Evolutionary conservation across 2,888 invertebrate genomes (phyloP).

Genomic region (Exocentrus adspersus): DNA sequence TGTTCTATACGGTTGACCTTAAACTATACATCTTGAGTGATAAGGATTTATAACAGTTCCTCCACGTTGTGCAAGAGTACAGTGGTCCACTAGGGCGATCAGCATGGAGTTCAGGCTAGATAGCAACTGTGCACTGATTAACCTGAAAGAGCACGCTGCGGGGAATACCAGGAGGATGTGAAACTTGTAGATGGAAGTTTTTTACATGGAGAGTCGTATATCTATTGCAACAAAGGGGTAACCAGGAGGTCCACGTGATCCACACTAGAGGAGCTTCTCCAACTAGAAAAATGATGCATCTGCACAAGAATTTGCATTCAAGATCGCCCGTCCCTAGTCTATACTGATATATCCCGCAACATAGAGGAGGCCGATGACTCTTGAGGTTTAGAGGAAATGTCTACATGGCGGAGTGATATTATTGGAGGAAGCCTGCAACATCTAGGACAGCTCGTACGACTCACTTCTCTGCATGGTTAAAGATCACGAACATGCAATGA

Average conservation of each 20-base stretch:
- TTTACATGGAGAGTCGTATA: conserved; percentile 13
- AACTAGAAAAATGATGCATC: conserved; percentile 1
- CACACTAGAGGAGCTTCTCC: not conserved
- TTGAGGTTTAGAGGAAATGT: not conserved
- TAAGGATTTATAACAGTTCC: not conserved
- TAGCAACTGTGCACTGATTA: conserved; percentile 8
- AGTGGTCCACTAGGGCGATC: conserved; percentile 1
- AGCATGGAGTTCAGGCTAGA: conserved; percentile 2
- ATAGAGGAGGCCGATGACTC: not conserved
- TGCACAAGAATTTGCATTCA: not conserved
- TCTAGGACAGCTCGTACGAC: not conserved
- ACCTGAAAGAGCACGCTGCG: conserved; percentile 3
- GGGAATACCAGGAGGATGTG: not conserved
- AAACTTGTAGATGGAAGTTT: conserved; percentile 20
- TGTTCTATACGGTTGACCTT: not conserved
- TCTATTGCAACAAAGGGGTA: not conserved
- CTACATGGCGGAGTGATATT: not conserved
- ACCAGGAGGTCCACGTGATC: not conserved
- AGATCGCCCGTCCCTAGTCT: not conserved
- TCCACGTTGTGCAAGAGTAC: conserved; percentile 9
- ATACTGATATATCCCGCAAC: not conserved
- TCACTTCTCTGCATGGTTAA: not conserved
- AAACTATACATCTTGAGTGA: not conserved
- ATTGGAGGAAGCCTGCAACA: not conserved
- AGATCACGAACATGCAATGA: not conserved